Conservation (phyloP, 2,888 invertebrate species). For the Cheilosia variabilis region DNA sequence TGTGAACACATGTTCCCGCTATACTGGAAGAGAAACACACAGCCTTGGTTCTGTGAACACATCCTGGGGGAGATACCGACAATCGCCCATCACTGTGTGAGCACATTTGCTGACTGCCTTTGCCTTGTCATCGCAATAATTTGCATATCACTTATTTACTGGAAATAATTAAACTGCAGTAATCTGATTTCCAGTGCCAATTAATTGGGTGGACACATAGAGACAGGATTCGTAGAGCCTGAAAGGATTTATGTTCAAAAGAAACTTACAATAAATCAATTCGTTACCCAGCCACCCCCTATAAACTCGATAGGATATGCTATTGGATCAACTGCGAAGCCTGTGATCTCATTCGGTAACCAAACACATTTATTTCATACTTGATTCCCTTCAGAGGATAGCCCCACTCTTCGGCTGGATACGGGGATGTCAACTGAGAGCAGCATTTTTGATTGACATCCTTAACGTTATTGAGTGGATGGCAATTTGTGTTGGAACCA, state of each 20-base stretch:
- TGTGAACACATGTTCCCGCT: constrained; percentile 44
- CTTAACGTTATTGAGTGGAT: constrained; percentile 45
- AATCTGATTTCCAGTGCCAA: constrained; percentile 47
- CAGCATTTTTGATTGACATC: constrained; percentile 56
- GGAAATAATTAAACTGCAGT: constrained; percentile 39
- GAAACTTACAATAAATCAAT: constrained; percentile 7
- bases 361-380: constrained; percentile 15
- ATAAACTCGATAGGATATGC: not conserved
- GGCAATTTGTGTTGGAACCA: constrained; percentile 30
- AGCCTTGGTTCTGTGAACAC: constrained; percentile 39
- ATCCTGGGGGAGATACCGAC: constrained; percentile 20
- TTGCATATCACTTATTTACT: constrained; percentile 60
- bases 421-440: constrained; percentile 33
- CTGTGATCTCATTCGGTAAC: constrained; percentile 30
- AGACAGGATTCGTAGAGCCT: too few species aligned
- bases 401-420: not conserved
- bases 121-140: constrained; percentile 51
- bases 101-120: constrained; percentile 26
- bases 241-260: constrained; percentile 1
- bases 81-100: not conserved
- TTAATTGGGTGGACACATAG: constrained; percentile 28
- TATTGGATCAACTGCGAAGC: constrained; percentile 37
- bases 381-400: not conserved
- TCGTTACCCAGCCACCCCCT: not conserved
- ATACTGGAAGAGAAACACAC: constrained; percentile 7